Evolutionary conservation across 2,888 invertebrate species (phyloP).

Genomic region (Leptodirus hochenwartii): DNA sequence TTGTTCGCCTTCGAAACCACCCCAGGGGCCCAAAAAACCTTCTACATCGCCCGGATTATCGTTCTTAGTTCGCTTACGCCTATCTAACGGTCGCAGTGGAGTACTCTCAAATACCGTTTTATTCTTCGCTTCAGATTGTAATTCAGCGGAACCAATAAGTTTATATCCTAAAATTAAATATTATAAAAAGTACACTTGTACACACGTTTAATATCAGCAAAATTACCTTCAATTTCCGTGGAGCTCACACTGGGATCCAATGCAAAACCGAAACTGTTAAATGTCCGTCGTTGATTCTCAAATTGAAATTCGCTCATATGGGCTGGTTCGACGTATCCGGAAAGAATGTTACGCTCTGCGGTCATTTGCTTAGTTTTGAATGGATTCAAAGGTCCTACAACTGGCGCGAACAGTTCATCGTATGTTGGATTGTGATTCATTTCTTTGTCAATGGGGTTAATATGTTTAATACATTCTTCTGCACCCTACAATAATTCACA

Average conservation of each 20-base stretch:
- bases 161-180: too few relatives aligned
- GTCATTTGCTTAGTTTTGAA: constrained; percentile 79
- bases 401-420: constrained; percentile 86
- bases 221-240: constrained; percentile 22
- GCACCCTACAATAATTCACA: constrained; percentile 37
- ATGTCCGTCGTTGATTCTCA: constrained; percentile 89
- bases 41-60: constrained; percentile 80
- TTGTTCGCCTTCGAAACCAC: constrained; percentile 78
- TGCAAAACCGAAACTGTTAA: constrained; percentile 89
- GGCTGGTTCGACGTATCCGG: constrained; percentile 89
- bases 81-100: constrained; percentile 50
- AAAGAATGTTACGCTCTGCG: constrained; percentile 75
- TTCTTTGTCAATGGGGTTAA: constrained; percentile 69
- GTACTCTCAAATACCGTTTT: constrained; percentile 85
- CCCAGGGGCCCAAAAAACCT: constrained; percentile 97
- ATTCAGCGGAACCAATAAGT: constrained; percentile 41
- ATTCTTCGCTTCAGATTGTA: constrained; percentile 47
- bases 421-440: constrained; percentile 81
- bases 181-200: too few relatives aligned
- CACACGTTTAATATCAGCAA: too few relatives aligned
- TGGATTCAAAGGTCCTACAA: constrained; percentile 84
- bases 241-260: constrained; percentile 76
- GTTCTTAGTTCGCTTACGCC: constrained; percentile 73
- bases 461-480: constrained; percentile 46
- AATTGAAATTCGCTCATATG: constrained; percentile 95